Conservation (phyloP, 2,797 vertebrate genomes). For the Coluber constrictor region DNA sequence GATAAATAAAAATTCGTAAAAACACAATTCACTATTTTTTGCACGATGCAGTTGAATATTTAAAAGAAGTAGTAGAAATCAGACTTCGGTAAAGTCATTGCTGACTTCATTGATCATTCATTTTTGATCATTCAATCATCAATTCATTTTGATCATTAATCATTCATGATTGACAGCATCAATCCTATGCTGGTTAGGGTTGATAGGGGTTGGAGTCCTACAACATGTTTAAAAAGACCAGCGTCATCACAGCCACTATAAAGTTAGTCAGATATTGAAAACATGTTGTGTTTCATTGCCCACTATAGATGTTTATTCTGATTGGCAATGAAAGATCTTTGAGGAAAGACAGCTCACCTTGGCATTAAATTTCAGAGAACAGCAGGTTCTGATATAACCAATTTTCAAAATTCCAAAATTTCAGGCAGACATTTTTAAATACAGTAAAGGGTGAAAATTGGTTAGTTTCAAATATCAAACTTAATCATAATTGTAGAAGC, state of each 20-base stretch:
- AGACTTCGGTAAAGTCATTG: not conserved
- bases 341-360: not conserved
- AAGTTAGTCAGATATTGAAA: not conserved
- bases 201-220: not conserved
- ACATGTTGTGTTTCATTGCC: not conserved
- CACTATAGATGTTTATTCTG: not conserved
- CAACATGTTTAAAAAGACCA: not conserved
- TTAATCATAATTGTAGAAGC: not conserved
- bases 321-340: rapidly evolving
- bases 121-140: too few species aligned
- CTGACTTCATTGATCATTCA: too few species aligned
- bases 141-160: too few species aligned
- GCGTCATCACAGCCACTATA: not conserved
- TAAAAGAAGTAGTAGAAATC: not conserved
- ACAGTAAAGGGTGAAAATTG: not conserved
- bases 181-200: not conserved
- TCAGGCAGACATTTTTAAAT: not conserved
- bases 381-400: not conserved
- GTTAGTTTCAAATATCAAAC: not conserved
- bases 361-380: not conserved
- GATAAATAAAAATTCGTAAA: not conserved
- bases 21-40: not conserved
- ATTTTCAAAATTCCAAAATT: not conserved
- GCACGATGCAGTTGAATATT: not conserved
- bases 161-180: too few species aligned